Percentiles rank a stretch among this genome's conserved stretches.
These are phyloP conservation scores for Sternarchorhynchus goeldii DNA, from an alignment of 2,797 vertebrate species.

Conservation along the genomic window DNA sequence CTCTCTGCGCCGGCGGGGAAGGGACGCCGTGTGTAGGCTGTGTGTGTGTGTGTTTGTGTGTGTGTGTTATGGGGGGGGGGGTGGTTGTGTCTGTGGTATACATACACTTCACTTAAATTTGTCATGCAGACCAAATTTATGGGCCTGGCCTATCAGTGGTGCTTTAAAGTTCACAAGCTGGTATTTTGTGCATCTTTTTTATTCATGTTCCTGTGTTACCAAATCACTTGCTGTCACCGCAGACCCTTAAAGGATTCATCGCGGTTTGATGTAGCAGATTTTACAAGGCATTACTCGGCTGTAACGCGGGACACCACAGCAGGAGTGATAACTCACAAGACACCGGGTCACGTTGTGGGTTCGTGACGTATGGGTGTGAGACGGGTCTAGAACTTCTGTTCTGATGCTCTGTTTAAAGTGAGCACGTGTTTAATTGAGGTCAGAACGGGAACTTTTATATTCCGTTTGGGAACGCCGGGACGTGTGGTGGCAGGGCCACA, in stretches of 20 bases:
- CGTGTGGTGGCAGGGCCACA: neutral
- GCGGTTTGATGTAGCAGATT: slow-evolving; percentile 45
- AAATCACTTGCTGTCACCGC: slow-evolving; percentile 32
- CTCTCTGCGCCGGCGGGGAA: slow-evolving; percentile 31
- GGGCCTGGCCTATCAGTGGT: slow-evolving; percentile 49
- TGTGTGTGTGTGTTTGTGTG: neutral
- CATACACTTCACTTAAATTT: slow-evolving; percentile 37
- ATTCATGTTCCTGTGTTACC: slow-evolving; percentile 34
- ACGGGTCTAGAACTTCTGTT: slow-evolving; percentile 13
- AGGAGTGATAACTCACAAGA: slow-evolving; percentile 37
- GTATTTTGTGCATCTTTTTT: slow-evolving; percentile 50
- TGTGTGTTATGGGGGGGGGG: slow-evolving; percentile 22
- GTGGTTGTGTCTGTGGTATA: slow-evolving; percentile 9
- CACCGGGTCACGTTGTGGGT: slow-evolving; percentile 15
- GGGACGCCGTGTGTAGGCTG: too few species aligned
- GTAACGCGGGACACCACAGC: slow-evolving; percentile 32
- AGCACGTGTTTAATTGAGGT: slow-evolving; percentile 23
- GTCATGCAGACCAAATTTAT: slow-evolving; percentile 48
- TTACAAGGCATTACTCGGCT: slow-evolving; percentile 53
- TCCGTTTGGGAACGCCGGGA: neutral
- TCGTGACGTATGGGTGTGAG: neutral
- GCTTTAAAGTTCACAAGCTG: slow-evolving; percentile 49
- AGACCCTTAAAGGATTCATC: slow-evolving; percentile 34
- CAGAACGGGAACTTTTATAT: slow-evolving; percentile 20
- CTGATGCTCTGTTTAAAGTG: slow-evolving; percentile 10